Conservation (phyloP, 2,888 invertebrate genomes). For the Drosophila limbata region DNA sequence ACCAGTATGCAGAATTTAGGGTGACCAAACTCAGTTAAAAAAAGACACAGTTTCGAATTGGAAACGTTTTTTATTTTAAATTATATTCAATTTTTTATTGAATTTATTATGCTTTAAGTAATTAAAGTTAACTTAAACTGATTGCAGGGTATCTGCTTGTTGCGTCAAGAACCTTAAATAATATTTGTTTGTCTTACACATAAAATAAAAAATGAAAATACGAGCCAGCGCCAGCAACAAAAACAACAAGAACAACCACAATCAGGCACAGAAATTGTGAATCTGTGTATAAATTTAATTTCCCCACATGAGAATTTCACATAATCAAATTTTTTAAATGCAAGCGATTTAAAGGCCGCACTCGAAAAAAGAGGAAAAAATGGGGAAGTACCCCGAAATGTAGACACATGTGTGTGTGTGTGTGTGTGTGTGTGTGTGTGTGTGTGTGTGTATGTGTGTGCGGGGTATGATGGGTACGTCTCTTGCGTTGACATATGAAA, state of each 20-base stretch:
- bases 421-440: not conserved
- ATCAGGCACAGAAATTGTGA: conserved; percentile 57
- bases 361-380: not conserved
- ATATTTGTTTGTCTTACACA: conserved; percentile 9
- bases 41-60: not conserved
- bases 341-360: conserved; percentile 69
- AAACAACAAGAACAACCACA: conserved; percentile 26
- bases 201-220: conserved; percentile 67
- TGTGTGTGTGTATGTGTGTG: not conserved
- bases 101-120: not conserved
- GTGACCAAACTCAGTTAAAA: not conserved
- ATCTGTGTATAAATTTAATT: conserved; percentile 79
- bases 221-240: conserved; percentile 37
- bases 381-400: conserved; percentile 15
- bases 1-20: not conserved
- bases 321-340: conserved; percentile 81
- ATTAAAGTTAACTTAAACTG: not conserved
- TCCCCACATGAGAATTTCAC: conserved; percentile 70
- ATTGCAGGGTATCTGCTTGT: conserved; percentile 12
- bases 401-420: not conserved
- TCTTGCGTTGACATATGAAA: conserved; percentile 76
- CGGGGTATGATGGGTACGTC: conserved; percentile 25
- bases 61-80: not conserved
- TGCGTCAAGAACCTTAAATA: not conserved
- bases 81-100: not conserved